phyloP scores from a whole-genome alignment of 2,888 invertebrate genomes.

The Pseudococcus jackbeardsleyi region DNA sequence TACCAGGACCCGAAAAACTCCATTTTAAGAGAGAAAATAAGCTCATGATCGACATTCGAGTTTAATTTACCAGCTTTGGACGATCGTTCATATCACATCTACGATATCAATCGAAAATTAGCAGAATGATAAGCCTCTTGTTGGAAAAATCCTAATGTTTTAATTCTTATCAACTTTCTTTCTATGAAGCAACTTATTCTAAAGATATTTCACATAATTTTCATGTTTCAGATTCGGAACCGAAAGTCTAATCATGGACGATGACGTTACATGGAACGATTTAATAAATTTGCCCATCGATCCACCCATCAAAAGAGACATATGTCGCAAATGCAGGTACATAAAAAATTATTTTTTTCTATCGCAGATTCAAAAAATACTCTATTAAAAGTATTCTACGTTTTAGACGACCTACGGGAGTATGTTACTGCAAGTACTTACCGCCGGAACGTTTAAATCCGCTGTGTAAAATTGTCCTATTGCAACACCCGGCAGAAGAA shows the following conservation, averaged over 20 bases:
- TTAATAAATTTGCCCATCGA: conserved; percentile 82
- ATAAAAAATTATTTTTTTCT: background rate
- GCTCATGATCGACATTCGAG: no score
- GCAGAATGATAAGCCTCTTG: background rate
- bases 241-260: conserved; percentile 44
- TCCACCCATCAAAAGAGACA: conserved; percentile 80
- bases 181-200: background rate
- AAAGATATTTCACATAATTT: background rate
- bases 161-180: background rate
- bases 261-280: conserved; percentile 76
- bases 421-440: conserved; percentile 92
- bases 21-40: no score
- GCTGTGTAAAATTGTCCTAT: conserved; percentile 80
- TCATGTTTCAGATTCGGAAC: background rate
- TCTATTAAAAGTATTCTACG: conserved; percentile 41
- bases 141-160: background rate
- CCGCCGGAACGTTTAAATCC: conserved; percentile 80
- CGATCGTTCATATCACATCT: background rate
- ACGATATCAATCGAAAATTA: background rate
- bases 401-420: conserved; percentile 83
- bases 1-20: no score
- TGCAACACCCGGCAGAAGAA: conserved; percentile 95
- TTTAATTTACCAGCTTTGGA: no score
- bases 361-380: background rate
- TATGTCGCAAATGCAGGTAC: conserved; percentile 82